Evolutionary conservation across 2,888 invertebrate genomes (phyloP), one percentile per base, ranked within the genome.

Genomic region (Cheilosia vernalis): DNA sequence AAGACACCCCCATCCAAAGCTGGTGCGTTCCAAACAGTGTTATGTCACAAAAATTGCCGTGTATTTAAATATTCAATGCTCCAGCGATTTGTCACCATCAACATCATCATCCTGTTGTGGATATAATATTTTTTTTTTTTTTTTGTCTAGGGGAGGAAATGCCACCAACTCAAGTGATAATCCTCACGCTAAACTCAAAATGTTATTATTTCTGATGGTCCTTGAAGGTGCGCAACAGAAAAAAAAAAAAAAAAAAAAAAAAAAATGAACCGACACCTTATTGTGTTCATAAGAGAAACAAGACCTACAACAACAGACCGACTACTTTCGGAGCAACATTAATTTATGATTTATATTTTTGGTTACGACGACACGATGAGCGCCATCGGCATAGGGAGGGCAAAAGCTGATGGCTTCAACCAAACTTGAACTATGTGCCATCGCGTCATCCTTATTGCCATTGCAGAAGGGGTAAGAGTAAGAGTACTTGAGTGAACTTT

Each of bases 281-380:
- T 44, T 78, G 37, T 49, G 19, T 60, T 66, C 55, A 60, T 53
- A 27, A 53, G 21, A 27, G 40, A 27, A 60, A 73, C 72, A 30
- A 30, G 30, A 9, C 9, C 30, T 40, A 73, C 61, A 67, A 63
- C 44, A 73, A 74, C 61, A 60, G 55, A 49, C 63, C 61, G 27
- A 17, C 30, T 44, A 30, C 70, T 30, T 30, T 69, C 47, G 40
- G 47, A 74, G 66, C 40, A 64, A 84, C 80, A 84, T 80, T 84
- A 84, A 84, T 84, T 84, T 80, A 74, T 80, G 84, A 84, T 84
- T 84, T 84, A 80, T 80, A 80, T 80, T 70, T 70, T 76, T 70
- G 64, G 69, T 76, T 80, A 66, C 74, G 70, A 64, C 60, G 64
- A 44, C 44, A 73, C 73, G 42, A 37, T 30, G 58, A 51, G 24